A percentile compares a stretch with the other conserved stretches of the same genome.
phyloP scores from a whole-genome alignment of 2,797 vertebrate genomes.

The Aulostomus chinensis region DNA sequence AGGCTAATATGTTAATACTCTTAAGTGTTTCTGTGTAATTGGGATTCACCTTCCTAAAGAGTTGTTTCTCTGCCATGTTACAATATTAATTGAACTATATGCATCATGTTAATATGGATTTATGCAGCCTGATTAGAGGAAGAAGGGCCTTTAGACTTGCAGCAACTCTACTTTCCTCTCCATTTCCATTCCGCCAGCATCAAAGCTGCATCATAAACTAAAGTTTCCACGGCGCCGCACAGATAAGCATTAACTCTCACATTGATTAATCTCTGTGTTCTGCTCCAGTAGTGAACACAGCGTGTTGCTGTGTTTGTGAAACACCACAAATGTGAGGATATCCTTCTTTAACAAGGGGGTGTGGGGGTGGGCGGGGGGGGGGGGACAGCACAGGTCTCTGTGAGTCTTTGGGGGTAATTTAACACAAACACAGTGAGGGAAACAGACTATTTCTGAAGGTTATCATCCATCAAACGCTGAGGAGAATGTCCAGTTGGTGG shows the following conservation, averaged over 20 bases:
- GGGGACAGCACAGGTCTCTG: conserved; percentile 29
- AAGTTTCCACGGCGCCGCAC: conserved; percentile 9
- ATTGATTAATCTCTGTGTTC: conserved; percentile 17
- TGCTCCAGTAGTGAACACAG: conserved; percentile 12
- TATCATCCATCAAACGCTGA: conserved; percentile 71
- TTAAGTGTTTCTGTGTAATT: neutral
- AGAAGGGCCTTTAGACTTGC: conserved; percentile 1
- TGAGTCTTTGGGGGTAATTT: conserved; percentile 62
- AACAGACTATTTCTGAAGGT: conserved; percentile 60
- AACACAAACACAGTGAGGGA: conserved; percentile 53
- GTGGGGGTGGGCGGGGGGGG: neutral
- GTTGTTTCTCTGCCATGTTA: neutral
- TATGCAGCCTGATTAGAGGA: conserved; percentile 11
- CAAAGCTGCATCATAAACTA: conserved; percentile 23
- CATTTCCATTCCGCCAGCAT: conserved; percentile 7
- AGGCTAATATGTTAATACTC: too few species aligned
- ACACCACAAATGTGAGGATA: conserved; percentile 18
- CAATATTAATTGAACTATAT: conserved; percentile 16
- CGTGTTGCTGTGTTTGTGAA: conserved; percentile 7
- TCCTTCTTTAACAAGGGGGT: conserved; percentile 20
- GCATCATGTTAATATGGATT: conserved; percentile 16
- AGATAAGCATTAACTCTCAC: conserved; percentile 7
- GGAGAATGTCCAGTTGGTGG: conserved; percentile 72
- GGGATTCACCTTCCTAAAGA: neutral
- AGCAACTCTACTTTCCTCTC: conserved; percentile 4